Evolutionary conservation across 2,888 invertebrate species (phyloP), one percentile per base, ranked within the genome.

Genomic region (Melanargia galathea): DNA sequence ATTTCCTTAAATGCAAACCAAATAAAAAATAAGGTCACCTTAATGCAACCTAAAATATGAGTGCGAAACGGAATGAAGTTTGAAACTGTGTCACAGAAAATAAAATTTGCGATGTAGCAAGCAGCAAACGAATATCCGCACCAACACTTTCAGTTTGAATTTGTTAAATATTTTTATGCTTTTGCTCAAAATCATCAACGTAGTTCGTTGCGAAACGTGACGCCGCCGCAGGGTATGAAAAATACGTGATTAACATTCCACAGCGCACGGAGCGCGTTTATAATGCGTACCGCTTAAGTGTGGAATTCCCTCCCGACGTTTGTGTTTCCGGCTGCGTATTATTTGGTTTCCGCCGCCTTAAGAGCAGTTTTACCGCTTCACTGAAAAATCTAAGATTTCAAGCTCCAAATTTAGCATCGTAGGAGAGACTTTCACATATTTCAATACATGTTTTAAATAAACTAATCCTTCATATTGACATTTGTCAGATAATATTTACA

Each of bases 31-130:
- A 60, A 65, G 62, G 70, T 71, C 75, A 74, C 78, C 74, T 76
- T 71, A 63, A 70, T 71, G 64, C 71, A 74, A 73, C 67, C 74
- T 77, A 73, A 80, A 80, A 80, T 80, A 80, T 77, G 76, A 74
- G 73, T 68, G 68, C 30, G 61, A 60, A 65, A 65, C 67, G 67
- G 64, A 77, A 73, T 74, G 74, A 79, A 81, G 71, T 79, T 79
- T 63, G 60, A 71, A 74, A 67, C 57, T 75, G 72, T 71, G 73
- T 75, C 75, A 71, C 71, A 71, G 68, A 70, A 71, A 71, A 72
- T 58, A 58, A 43, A 73, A 66, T 72, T 71, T 72, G 69, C 62
- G 70, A 72, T 62, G 66, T 66, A 71, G 49, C 65, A 73, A 71
- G 49, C 65, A 73, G 65, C 63, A 62, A 70, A 68, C 67, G 60